Conservation (phyloP, 2,888 invertebrate species). For the Agonopterix arenella region DNA sequence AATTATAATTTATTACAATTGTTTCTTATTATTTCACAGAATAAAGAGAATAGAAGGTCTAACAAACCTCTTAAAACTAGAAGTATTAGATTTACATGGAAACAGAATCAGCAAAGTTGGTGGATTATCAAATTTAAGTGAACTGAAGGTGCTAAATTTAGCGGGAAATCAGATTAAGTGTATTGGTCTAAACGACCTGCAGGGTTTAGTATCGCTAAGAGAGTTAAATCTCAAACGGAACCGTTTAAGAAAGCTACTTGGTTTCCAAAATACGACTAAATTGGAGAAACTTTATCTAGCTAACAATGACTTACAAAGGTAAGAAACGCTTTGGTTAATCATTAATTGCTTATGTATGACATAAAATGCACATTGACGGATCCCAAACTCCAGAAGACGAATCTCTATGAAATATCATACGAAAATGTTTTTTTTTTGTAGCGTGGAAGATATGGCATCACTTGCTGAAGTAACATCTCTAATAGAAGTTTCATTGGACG, state of each 20-base stretch:
- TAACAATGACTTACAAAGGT: constrained; percentile 84
- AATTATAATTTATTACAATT: not conserved
- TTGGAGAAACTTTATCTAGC: constrained; percentile 88
- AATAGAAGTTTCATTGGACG: constrained; percentile 90
- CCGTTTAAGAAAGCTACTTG: constrained; percentile 85
- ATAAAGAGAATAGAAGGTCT: constrained; percentile 88
- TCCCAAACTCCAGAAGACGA: not conserved
- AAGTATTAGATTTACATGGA: constrained; percentile 95
- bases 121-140: constrained; percentile 81
- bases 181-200: constrained; percentile 86
- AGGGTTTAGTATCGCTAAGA: constrained; percentile 85
- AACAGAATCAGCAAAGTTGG: constrained; percentile 88
- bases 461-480: constrained; percentile 86
- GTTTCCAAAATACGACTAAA: constrained; percentile 86
- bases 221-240: constrained; percentile 94
- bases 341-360: not conserved
- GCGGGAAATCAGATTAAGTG: constrained; percentile 93
- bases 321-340: constrained; percentile 9
- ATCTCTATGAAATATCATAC: not conserved
- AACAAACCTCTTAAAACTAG: constrained; percentile 83
- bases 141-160: constrained; percentile 93
- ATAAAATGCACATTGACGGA: not conserved
- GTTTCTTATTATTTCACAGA: constrained; percentile 62
- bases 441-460: constrained; percentile 91
- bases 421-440: constrained; percentile 35